These are phyloP conservation scores for Rhopilema esculentum DNA, from an alignment of 30 jellyfish, hydroid and myxozoan species.

Conservation along the genomic window DNA sequence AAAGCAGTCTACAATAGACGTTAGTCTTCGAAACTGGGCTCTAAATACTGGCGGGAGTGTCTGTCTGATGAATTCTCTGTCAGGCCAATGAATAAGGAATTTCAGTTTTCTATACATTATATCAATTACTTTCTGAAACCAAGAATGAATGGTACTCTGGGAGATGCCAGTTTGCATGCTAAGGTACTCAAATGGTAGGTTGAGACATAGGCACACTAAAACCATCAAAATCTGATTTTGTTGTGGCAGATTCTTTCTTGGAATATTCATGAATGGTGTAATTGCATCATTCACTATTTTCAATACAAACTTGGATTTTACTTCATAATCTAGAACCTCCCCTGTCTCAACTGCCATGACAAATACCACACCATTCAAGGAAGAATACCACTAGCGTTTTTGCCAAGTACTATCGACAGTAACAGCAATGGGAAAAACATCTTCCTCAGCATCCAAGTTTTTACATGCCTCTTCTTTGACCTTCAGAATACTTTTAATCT, in stretches of 20 bases:
- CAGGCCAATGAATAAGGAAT: not conserved
- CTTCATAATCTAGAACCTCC: no score
- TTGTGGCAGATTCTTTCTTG: not conserved
- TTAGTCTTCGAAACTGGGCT: not conserved
- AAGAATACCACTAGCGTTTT: no score
- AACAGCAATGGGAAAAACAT: no score
- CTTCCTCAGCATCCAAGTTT: conserved; percentile 12
- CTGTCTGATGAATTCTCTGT: not conserved
- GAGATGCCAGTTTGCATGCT: not conserved
- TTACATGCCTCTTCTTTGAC: not conserved
- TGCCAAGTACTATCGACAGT: no score
- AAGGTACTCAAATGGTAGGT: not conserved
- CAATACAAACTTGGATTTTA: not conserved
- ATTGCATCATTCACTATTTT: not conserved
- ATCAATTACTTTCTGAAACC: not conserved
- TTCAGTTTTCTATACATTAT: not conserved
- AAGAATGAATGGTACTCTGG: not conserved
- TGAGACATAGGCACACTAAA: not conserved
- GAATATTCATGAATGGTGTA: not conserved
- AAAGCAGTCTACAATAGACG: not conserved
- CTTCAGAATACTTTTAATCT: conserved; percentile 8
- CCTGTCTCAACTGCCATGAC: no score
- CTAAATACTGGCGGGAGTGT: not conserved
- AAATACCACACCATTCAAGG: no score
- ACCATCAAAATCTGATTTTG: not conserved